Evolutionary conservation across 1,140 invertebrate genomes (phyloP).

Genomic region (Antheraea pernyi): DNA sequence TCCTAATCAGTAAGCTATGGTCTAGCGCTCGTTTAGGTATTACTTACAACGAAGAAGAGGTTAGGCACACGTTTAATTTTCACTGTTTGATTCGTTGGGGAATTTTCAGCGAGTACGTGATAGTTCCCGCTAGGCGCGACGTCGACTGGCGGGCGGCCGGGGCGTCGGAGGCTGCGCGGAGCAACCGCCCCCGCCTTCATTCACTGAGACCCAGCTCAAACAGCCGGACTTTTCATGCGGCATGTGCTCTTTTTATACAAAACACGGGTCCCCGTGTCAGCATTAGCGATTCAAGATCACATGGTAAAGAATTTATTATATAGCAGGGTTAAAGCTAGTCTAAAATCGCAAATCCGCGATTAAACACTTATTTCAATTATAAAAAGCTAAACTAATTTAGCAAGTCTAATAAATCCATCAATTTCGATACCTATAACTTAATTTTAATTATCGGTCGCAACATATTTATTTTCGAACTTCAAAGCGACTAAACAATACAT

Average conservation of each 20-base stretch:
- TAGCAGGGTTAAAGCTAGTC: neutral
- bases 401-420: neutral
- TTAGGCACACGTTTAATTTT: slow-evolving; percentile 55
- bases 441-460: no score
- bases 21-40: neutral
- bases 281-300: slow-evolving; percentile 34
- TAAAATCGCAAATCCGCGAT: neutral
- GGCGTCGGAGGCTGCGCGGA: slow-evolving; percentile 66
- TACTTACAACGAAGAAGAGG: slow-evolving; percentile 58
- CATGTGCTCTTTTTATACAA: slow-evolving; percentile 63
- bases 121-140: slow-evolving; percentile 52
- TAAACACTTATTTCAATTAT: neutral
- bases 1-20: neutral
- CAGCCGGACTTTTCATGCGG: slow-evolving; percentile 72
- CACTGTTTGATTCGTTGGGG: slow-evolving; percentile 55
- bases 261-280: slow-evolving; percentile 36
- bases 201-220: slow-evolving; percentile 69
- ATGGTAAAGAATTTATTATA: slow-evolving; percentile 12
- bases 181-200: slow-evolving; percentile 66
- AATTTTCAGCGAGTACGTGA: slow-evolving; percentile 46
- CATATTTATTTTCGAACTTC: no score
- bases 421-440: neutral
- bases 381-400: neutral
- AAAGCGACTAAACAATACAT: no score
- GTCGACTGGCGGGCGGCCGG: slow-evolving; percentile 59